Base-by-base conservation (phyloP, 1,140 invertebrate genomes). In the Bombus confusus region DNA sequence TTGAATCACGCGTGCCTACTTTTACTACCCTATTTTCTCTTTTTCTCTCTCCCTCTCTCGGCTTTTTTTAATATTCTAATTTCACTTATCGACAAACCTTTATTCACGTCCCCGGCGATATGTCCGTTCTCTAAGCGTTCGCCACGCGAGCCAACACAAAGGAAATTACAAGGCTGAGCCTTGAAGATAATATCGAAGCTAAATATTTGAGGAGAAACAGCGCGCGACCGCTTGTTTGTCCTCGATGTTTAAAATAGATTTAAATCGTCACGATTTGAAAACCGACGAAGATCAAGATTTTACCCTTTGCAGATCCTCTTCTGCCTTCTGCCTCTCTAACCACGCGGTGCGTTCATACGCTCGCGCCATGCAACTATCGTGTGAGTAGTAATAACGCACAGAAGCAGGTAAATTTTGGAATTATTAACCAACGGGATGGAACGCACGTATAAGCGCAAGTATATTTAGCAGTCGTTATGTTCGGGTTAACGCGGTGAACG, bases 401-500 rank as follows among this genome's bases (percentile, higher is more conserved):
- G 77, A 69, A 47, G 41, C 34, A 3, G 66, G 37, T 31, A 43
- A 81, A 87, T 52, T 85, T 76, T 13, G 76, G 64, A 85, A 80
- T 62, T 77, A 71, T 85, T 80, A 76, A 34, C 41, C 43, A n/a
- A 31, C 31, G 5, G 41, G 37, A n/a, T 22, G 85, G 62, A 34
- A 85, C 37, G 78, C 47, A 28, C 83, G 77, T 22, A 76, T 52
- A 79, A 66, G 75, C 28, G 59, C 39, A 47, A 86, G 68, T 81
- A 84, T 82, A 83, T 90, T 88, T 90, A 88, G 80, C 74, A 66
- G 80, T 88, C 80, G 89, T 90, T 88, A 88, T 78, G 86, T 62
- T 78, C 83, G 41, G 89, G 84, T 90, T 88, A 88, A 86, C 88
- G 80, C 22, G 57, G 64, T 72, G 66, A 87, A 85, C 80, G 86